phyloP scores from a whole-genome alignment of 2,888 invertebrate species.

The Colostygia pectinataria region DNA sequence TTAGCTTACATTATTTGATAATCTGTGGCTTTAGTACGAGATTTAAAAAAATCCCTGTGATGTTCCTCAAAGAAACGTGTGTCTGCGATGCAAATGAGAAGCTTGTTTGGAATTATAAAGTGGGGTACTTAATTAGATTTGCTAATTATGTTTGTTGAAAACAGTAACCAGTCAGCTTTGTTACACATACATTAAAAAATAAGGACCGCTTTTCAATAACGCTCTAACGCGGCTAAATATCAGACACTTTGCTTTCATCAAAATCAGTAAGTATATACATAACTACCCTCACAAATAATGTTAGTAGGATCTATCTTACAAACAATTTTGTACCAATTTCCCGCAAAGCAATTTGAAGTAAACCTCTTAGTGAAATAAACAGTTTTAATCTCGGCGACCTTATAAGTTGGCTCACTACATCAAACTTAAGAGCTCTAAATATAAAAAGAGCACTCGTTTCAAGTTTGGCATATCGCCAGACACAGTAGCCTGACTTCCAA shows the following conservation, averaged over 20 bases:
- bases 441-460: slow-evolving; percentile 60
- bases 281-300: no score
- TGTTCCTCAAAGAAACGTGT: slow-evolving; percentile 19
- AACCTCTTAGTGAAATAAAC: slow-evolving; percentile 71
- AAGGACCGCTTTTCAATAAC: no score
- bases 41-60: slow-evolving; percentile 16
- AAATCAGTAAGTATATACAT: no score
- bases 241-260: no score
- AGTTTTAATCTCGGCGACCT: slow-evolving; percentile 63
- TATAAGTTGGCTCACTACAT: slow-evolving; percentile 68
- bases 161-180: neutral
- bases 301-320: no score
- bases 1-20: no score
- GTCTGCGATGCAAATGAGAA: slow-evolving; percentile 21
- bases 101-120: slow-evolving; percentile 17
- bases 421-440: slow-evolving; percentile 77
- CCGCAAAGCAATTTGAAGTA: slow-evolving; percentile 53
- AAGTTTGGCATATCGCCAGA: slow-evolving; percentile 62
- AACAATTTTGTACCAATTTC: neutral
- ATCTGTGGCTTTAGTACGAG: neutral
- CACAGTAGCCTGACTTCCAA: slow-evolving; percentile 45
- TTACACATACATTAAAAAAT: no score
- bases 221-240: no score
- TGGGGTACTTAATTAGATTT: slow-evolving; percentile 1
- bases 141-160: neutral